Base-by-base conservation (phyloP, 2,888 invertebrate species). In the Harmothoe impar region DNA sequence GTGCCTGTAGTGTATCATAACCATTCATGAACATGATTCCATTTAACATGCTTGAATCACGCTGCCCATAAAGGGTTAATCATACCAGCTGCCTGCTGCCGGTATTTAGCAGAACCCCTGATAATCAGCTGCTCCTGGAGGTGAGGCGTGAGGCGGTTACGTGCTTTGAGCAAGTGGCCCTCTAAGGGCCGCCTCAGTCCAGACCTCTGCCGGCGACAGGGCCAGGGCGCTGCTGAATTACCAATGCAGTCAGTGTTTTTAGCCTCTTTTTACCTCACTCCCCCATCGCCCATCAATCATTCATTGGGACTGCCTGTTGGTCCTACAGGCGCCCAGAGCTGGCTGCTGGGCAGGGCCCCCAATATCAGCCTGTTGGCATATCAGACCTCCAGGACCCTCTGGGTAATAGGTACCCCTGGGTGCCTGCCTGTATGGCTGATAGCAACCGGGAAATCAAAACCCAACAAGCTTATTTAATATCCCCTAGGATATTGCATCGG, bases 171-270 rank as follows among this genome's bases (percentile, higher is more conserved):
- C 43, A 43, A 43, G 43, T 43, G 43, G 43, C 43, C 10, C 43
- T 43, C 43, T 43, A 10, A 43, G 62, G 20, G 62, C 3, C 3
- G 20, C 62, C 62, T 15, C 62, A n/a, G 20, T 20, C 1, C 62
- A n/a, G n/a, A 5, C 7, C 62, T 15, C 5, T 10, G 12, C 23
- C 20, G n/a, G 62, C 62, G 20, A 62, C 62, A 62, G 20, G 62
- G 62, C 62, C 62, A 62, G 62, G n/a, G 62, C 72, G 29, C 15
- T 72, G 72, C 29, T 72, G 72, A 72, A 72, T 72, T 72, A 72
- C 72, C 31, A 72, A 72, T 72, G 72, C 5, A 5, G 15, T 17
- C 72, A 15, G 29, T 72, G 72, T 72, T 62, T 62, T 62, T n/a
- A 62, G 7, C 23, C 15, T 72, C 15, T 72, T 29, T 72, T 72